A percentile compares a stretch with the other conserved stretches of the same genome.
These are phyloP conservation scores for Eurystomus gularis DNA, from an alignment of 2,113 vertebrate genomes.

Conservation along the genomic window DNA sequence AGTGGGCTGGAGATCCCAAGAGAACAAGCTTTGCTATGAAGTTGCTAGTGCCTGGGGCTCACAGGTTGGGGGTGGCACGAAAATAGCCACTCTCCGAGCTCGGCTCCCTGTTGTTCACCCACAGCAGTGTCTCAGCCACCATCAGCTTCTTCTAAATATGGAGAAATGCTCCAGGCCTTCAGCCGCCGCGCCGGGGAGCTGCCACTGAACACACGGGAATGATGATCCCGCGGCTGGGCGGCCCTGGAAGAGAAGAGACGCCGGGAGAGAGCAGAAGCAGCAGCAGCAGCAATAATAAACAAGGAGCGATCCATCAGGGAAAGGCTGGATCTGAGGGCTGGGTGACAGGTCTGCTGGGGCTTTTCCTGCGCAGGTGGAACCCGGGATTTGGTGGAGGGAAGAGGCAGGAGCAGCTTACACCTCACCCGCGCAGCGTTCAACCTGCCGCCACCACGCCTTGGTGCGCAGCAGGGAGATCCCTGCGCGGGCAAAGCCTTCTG, in stretches of 20 bases:
- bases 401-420: not conserved
- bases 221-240: not conserved
- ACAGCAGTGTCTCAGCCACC: slow-evolving; percentile 13
- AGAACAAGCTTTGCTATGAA: not conserved
- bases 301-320: not conserved
- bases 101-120: not conserved
- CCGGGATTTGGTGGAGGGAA: not conserved
- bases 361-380: not conserved
- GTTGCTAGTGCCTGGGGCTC: not conserved
- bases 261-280: not conserved
- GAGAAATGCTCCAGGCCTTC: slow-evolving; percentile 10
- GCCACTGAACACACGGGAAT: not conserved
- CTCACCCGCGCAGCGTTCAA: not conserved
- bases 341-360: not conserved
- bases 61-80: not conserved
- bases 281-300: not conserved
- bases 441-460: rapidly evolving
- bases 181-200: not conserved
- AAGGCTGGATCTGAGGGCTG: not conserved
- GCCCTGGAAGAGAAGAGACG: not conserved
- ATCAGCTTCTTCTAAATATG: slow-evolving; percentile 7
- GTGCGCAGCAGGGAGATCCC: not conserved
- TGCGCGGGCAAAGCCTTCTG: not conserved
- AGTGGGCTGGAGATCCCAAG: slow-evolving; percentile 34
- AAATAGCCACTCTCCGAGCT: slow-evolving; percentile 5